Evolutionary conservation across 1,140 invertebrate genomes (phyloP), one percentile per base, ranked within the genome.

Genomic region (Plectrocnemia conspersa): DNA sequence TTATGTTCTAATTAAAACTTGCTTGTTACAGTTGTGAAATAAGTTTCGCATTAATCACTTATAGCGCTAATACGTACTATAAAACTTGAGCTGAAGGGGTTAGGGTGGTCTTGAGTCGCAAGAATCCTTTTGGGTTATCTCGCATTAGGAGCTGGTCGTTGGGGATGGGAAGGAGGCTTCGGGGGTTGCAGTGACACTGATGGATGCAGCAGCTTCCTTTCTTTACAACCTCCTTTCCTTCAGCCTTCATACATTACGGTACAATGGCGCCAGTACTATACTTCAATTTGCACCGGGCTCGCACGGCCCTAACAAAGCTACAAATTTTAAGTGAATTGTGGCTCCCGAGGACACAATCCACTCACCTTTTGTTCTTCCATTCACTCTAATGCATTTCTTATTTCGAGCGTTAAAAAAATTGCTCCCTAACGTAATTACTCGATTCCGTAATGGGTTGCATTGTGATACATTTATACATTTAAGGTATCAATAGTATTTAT

Each of bases 151-250:
- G 7, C 19, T 44, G 41, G 33, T 2, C 21, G 33, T 7, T 5
- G 24, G 25, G 19, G 49, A 15, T 3, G 33, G 5, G 7, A 18
- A 11, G 36, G 22, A 18, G 40, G 36, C 7, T 35, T 21, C 21
- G 47, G 33, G 2, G 16, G n/a, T 21, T 15, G 11, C 15, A 25
- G 36, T 52, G 52, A 46, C 52, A 45, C 52, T 54, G 52, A 54
- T 54, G 52, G 52, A 54, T 54, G 52, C 52, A 46, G 24, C 52
- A 46, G 42, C 52, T 10, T 36, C 42, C 42, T 41, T 52, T 41
- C 50, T 42, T 52, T 35, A 15, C 38, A 11, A 10, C 38, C 23
- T 52, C 41, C 1, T 27, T 29, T 29, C 50, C 50, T 52, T 40
- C 38, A 48, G 27, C 18, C 22, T 19, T 35, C 29, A 29, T 24